These are phyloP conservation scores for Bucco capensis DNA, from an alignment of 2,113 vertebrate species.

Conservation along the genomic window DNA sequence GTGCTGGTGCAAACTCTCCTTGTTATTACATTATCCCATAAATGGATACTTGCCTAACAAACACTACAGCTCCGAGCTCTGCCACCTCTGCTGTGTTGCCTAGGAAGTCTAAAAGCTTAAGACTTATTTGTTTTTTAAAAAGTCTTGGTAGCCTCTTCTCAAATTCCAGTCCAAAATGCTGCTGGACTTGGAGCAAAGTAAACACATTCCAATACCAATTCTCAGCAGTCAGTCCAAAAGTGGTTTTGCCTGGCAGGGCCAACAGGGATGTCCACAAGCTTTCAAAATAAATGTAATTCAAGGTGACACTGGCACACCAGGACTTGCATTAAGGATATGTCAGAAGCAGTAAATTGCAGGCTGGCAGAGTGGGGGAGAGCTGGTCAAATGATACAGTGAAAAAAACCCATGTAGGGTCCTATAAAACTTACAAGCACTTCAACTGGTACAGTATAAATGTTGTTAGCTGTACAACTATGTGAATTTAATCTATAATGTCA, in stretches of 20 bases:
- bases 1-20: neutral
- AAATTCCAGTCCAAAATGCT: slow-evolving; percentile 14
- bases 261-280: slow-evolving; percentile 14
- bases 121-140: neutral
- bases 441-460: neutral
- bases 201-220: neutral
- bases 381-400: neutral
- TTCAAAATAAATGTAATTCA: slow-evolving; percentile 58
- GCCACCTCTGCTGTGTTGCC: neutral
- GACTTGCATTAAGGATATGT: slow-evolving; percentile 21
- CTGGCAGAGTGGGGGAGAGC: neutral
- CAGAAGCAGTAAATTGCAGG: slow-evolving; percentile 22
- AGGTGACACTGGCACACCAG: slow-evolving; percentile 40
- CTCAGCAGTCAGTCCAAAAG: slow-evolving; percentile 15
- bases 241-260: neutral
- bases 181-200: neutral
- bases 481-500: neutral
- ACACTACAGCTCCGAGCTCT: neutral
- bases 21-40: neutral
- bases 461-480: neutral
- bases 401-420: neutral
- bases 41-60: neutral
- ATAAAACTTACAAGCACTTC: slow-evolving; percentile 22
- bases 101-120: neutral
- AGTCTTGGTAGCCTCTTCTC: neutral